phyloP scores from a whole-genome alignment of 2,113 vertebrate species.

The Chunga burmeisteri region DNA sequence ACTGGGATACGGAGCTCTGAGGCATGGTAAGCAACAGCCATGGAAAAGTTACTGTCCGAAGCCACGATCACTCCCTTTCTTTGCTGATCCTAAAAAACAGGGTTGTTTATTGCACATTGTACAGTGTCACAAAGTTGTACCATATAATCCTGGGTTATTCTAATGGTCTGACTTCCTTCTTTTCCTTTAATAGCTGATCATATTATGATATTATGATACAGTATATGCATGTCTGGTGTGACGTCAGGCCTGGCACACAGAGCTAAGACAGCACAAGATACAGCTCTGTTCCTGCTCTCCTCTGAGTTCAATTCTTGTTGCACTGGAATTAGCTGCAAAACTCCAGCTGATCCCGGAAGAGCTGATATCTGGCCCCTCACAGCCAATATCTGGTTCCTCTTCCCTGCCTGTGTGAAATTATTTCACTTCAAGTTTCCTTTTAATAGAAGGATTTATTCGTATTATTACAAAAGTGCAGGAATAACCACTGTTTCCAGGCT shows the following conservation, averaged over 20 bases:
- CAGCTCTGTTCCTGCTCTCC: not conserved
- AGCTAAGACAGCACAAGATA: not conserved
- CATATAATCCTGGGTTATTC: not conserved
- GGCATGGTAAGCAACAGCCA: conserved; percentile 86
- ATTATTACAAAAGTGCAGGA: not conserved
- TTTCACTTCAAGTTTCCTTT: not conserved
- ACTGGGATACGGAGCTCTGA: conserved; percentile 82
- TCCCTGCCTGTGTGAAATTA: not conserved
- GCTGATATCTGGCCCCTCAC: not conserved
- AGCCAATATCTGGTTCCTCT: not conserved
- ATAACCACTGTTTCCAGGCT: not conserved
- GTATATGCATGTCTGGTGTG: not conserved
- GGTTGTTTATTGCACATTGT: not conserved
- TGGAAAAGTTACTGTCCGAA: conserved; percentile 86
- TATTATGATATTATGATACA: not conserved
- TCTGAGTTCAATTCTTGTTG: not conserved
- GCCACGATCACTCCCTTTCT: conserved; percentile 88
- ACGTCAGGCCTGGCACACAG: not conserved
- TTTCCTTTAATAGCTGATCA: not conserved
- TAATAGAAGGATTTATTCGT: not conserved
- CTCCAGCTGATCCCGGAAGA: not conserved
- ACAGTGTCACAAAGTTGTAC: not conserved
- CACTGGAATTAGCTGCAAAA: not conserved
- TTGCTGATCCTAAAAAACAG: conserved; percentile 81
- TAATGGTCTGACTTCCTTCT: not conserved